phyloP scores from a whole-genome alignment of 1,140 invertebrate genomes.

The Solenopsis invicta region DNA sequence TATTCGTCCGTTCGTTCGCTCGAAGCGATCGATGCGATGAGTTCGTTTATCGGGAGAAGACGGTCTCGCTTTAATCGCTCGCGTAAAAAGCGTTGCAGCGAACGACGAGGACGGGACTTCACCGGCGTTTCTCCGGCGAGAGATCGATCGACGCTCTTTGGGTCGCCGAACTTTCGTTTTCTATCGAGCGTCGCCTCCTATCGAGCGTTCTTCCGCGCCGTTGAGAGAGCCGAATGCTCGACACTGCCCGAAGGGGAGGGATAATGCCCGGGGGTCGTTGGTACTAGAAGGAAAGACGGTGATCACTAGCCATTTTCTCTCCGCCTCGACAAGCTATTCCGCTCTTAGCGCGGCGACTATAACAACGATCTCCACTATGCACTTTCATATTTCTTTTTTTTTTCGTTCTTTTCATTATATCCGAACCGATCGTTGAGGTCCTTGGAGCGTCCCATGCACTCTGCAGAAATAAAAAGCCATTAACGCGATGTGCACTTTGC shows the following conservation, averaged over 20 bases:
- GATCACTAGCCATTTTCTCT: slow-evolving; percentile 63
- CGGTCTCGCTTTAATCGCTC: slow-evolving; percentile 40
- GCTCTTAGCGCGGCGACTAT: slow-evolving; percentile 56
- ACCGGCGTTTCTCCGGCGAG: not conserved
- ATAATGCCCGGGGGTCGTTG: slow-evolving; percentile 57
- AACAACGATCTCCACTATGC: slow-evolving; percentile 71
- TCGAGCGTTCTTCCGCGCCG: slow-evolving; percentile 25
- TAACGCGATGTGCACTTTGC: slow-evolving; percentile 11
- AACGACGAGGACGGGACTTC: not conserved
- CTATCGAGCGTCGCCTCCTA: slow-evolving; percentile 33
- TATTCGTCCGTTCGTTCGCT: not conserved
- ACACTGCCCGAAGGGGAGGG: slow-evolving; percentile 19
- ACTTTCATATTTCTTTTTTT: slow-evolving; percentile 33
- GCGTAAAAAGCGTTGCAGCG: not conserved
- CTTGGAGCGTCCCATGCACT: not conserved
- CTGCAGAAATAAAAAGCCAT: not conserved
- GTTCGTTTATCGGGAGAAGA: slow-evolving; percentile 25
- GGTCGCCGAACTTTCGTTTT: slow-evolving; percentile 67
- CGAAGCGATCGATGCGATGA: slow-evolving; percentile 12
- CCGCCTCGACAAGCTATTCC: slow-evolving; percentile 53
- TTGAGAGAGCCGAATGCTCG: slow-evolving; percentile 45
- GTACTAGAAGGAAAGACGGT: slow-evolving; percentile 64
- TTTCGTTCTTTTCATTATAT: slow-evolving; percentile 30
- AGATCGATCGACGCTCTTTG: slow-evolving; percentile 59
- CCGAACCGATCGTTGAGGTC: slow-evolving; percentile 54